A percentile compares a stretch with the other conserved stretches of the same genome.
These are phyloP conservation scores for Fukomys damarensis DNA, from an alignment of 2,113 vertebrate species.

Conservation along the genomic window DNA sequence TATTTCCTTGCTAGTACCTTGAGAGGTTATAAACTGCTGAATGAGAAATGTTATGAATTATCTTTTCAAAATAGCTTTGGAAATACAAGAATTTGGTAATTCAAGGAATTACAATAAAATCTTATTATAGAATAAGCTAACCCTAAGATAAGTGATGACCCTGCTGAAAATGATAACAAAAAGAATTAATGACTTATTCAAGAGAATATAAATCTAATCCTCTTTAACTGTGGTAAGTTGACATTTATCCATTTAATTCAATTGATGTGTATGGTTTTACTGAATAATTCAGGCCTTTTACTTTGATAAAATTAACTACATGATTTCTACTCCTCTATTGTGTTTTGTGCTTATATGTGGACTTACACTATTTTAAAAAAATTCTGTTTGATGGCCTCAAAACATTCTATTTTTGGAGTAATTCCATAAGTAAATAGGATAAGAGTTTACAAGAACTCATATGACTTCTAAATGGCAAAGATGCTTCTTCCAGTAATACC, in stretches of 20 bases:
- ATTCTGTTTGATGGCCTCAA: background rate
- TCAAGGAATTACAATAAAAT: slow-evolving; percentile 38
- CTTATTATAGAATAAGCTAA: background rate
- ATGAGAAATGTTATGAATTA: background rate
- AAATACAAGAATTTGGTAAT: slow-evolving; percentile 46
- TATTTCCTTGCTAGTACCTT: slow-evolving; percentile 34
- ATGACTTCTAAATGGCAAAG: background rate
- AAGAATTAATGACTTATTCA: slow-evolving; percentile 24
- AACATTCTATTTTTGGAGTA: slow-evolving; percentile 13
- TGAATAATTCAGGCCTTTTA: slow-evolving; percentile 41
- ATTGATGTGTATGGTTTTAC: background rate
- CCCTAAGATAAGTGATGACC: slow-evolving; percentile 35
- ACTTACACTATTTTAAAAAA: slow-evolving; percentile 18
- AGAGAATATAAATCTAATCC: slow-evolving; percentile 40
- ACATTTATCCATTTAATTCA: slow-evolving; percentile 48
- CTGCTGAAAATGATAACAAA: background rate
- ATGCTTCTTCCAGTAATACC: background rate
- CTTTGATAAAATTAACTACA: slow-evolving; percentile 7
- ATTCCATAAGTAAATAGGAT: background rate
- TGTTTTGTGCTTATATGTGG: background rate
- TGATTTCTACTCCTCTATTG: slow-evolving; percentile 11
- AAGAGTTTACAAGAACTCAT: background rate
- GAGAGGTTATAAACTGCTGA: background rate
- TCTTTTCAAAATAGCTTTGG: background rate
- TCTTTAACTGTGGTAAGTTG: background rate